Evolutionary conservation across 2,113 vertebrate genomes (phyloP), one percentile per base, ranked within the genome.

Genomic region (Ptilorrhoa leucosticta): DNA sequence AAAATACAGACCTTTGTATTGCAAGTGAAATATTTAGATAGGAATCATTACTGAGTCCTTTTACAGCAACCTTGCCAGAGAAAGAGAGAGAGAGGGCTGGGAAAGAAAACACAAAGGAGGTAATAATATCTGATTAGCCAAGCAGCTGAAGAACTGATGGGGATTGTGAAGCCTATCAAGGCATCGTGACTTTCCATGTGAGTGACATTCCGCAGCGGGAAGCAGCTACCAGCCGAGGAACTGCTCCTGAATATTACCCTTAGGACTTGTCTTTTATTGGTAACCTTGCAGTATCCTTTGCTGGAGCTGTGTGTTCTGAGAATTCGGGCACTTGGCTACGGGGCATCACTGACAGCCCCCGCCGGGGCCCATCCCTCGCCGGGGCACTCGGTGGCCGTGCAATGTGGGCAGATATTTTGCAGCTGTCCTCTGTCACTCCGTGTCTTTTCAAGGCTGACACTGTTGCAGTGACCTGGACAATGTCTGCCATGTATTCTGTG

Each of bases 21-120:
- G 76, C 83, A 90, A 97, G 97, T 96, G 97, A 98, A 98, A 97
- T 98, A 97, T 98, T 98, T 98, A 97, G 97, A 96, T 97, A 86
- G 96, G 94, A 92, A 97, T 97, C 96, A 92, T 97, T 87, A 91
- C 56, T 54, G 93, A 90, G 88, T 95, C 96, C 96, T 98, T 97
- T 95, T 96, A 93, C 88, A 66, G 77, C 95, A 96, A 95, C 97
- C 95, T 94, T 96, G 90, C 95, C 94, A 89, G 97, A 90, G 90
- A 95, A 86, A 93, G 93, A 92, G 87, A 91, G 85, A 88, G 93
- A 64, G 84, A 58, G 94, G 75, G 85, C 31, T 64, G 89, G 89
- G 89, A 76, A 92, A 69, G 94, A 87, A 95, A 93, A 92, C 96
- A 96, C 97, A 97, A 96, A 97, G 96, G 97, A 94, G 86, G 95